Base-by-base conservation (phyloP, 2,888 invertebrate species). In the Agrotis exclamationis region DNA sequence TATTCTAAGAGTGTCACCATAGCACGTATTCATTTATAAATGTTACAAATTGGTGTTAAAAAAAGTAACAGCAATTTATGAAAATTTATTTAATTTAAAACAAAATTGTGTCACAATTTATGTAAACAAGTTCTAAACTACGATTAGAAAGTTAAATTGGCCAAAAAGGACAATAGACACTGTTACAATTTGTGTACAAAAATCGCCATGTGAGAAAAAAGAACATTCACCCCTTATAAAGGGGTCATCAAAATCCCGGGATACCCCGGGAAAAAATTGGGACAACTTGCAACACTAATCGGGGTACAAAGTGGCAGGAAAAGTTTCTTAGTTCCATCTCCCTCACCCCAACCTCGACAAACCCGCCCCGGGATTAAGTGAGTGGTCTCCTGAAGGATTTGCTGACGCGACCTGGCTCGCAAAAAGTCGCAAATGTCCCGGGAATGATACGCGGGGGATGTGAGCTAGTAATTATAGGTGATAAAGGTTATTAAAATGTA, bases 221-320 rank as follows among this genome's bases (percentile, higher is more conserved):
- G 68, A 62, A 63, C 47, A 54, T 56, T 60, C 60, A n/a, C 39
- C n/a, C n/a, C n/a, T n/a, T 14, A 39, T 18, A 77, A 63, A 71
- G 57, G n/a, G 47, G 57, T 67, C 59, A 51, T 13, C 18, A 0
- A 67, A 72, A 70, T 58, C 33, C 50, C 69, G 67, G 73, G 60
- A 73, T 48, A 63, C n/a, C 53, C 60, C 71, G 62, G 54, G 9
- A 59, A 70, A 70, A 74, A 76, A 75, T 74, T 70, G 74, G 68
- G 66, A 79, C 76, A 83, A 68, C 79, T 79, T 76, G 64, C 85
- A 83, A 75, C 80, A 83, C 79, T 85, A 85, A 86, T 86, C 78
- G 80, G 56, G 60, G 79, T 74, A 84, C 85, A 87, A 87, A 87
- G 80, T 92, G 87, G 85, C 83, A 82, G 83, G 82, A 83, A 85